Evolutionary conservation across 2,888 invertebrate genomes (phyloP).

Genomic region (Chydorus sphaericus): DNA sequence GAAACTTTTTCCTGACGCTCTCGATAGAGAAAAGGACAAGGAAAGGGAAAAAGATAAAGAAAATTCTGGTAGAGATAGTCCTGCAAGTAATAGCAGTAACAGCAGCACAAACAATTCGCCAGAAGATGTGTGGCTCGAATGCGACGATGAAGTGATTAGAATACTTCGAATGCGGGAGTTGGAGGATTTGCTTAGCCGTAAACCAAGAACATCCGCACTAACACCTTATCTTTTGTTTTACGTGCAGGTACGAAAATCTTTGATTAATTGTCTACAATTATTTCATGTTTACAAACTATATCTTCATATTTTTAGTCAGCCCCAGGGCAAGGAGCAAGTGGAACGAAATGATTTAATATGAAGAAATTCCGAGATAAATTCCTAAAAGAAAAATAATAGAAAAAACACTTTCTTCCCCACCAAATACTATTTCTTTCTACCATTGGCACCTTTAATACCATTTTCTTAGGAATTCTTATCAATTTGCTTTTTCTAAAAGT

Average conservation of each 20-base stretch:
- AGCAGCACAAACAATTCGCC: slow-evolving; percentile 20
- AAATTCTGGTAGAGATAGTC: slow-evolving; percentile 11
- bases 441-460: no score
- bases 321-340: no score
- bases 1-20: slow-evolving; percentile 14
- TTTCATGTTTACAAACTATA: no score
- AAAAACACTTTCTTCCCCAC: no score
- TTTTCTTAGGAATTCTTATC: no score
- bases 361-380: no score
- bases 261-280: no score
- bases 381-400: no score
- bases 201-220: slow-evolving; percentile 48
- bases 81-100: background rate
- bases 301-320: no score
- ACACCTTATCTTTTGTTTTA: slow-evolving; percentile 80
- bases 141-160: slow-evolving; percentile 73
- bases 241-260: slow-evolving; percentile 24
- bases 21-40: background rate
- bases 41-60: slow-evolving; percentile 10
- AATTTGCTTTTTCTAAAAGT: no score
- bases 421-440: no score
- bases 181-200: slow-evolving; percentile 57
- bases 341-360: no score
- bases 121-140: slow-evolving; percentile 57
- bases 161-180: slow-evolving; percentile 62